Evolutionary conservation across 2,888 invertebrate genomes (phyloP).

Genomic region (Drosophila ustulata): DNA sequence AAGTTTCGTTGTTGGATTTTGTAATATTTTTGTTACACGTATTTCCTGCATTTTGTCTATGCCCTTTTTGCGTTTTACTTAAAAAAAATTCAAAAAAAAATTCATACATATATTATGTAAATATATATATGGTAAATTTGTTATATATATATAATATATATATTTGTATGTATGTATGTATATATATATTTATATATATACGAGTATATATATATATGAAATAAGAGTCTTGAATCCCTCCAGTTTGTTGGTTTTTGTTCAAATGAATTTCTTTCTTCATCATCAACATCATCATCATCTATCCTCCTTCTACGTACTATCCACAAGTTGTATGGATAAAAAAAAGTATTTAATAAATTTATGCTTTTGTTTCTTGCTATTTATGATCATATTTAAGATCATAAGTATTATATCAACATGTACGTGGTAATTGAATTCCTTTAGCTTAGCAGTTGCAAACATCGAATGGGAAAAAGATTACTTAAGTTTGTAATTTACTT

Average conservation of each 20-base stretch:
- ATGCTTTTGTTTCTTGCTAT: constrained; percentile 20
- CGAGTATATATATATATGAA: constrained; percentile 68
- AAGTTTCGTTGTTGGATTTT: constrained; percentile 79
- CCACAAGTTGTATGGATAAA: constrained; percentile 29
- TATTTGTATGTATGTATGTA: constrained; percentile 28
- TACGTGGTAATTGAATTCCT: constrained; percentile 59
- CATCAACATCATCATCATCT: not conserved
- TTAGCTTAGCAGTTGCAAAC: constrained; percentile 55
- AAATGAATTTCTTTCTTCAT: constrained; percentile 40
- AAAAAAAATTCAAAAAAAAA: constrained; percentile 58
- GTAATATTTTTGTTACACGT: constrained; percentile 76
- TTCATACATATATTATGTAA: constrained; percentile 47
- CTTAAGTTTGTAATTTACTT: constrained; percentile 33
- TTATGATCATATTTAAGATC: constrained; percentile 11
- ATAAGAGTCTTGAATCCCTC: constrained; percentile 85
- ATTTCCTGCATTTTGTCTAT: constrained; percentile 74
- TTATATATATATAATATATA: constrained; percentile 45
- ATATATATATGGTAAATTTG: constrained; percentile 38
- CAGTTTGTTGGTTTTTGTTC: constrained; percentile 66
- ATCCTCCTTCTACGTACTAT: not conserved
- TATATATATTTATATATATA: constrained; percentile 52
- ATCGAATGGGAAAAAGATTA: constrained; percentile 50
- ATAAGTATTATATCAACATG: constrained; percentile 44
- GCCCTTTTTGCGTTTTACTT: constrained; percentile 42
- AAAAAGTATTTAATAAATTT: constrained; percentile 35